Percentiles rank a stretch among this genome's conserved stretches.
These are phyloP conservation scores for Gisinianus flammeolus DNA, from an alignment of 2,888 invertebrate species.

Conservation along the genomic window DNA sequence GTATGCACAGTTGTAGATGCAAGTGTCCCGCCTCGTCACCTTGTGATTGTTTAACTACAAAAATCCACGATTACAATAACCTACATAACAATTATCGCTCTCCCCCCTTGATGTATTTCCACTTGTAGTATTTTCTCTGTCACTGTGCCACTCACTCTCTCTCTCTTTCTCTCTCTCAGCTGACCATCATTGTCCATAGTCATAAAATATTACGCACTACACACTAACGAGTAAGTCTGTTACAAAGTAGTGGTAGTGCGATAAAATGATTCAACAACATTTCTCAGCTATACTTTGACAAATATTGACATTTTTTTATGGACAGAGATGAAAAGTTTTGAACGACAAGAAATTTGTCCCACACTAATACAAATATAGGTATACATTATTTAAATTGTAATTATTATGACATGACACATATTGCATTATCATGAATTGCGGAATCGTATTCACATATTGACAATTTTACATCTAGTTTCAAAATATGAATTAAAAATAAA, in stretches of 20 bases:
- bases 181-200: not conserved
- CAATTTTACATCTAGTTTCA: not conserved
- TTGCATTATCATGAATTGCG: not conserved
- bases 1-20: too few species aligned
- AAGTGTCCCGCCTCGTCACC: constrained; percentile 40
- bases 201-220: too few species aligned
- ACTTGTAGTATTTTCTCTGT: not conserved
- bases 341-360: not conserved
- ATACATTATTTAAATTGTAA: not conserved
- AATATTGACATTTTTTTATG: not conserved
- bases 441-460: not conserved
- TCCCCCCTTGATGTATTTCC: not conserved
- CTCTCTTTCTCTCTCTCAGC: not conserved
- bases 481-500: not conserved
- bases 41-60: constrained; percentile 35
- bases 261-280: not conserved
- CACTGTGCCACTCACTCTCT: too few species aligned
- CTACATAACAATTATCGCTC: not conserved
- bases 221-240: too few species aligned
- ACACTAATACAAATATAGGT: not conserved
- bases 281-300: not conserved
- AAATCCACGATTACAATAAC: not conserved
- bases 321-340: too few species aligned
- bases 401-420: not conserved
- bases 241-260: too few species aligned